A percentile compares a stretch with the other conserved stretches of the same genome.
Conservation (phyloP, 30 jellyfish, hydroid and myxozoan genomes). For the Hydractinia symbiolongicarpus region DNA sequence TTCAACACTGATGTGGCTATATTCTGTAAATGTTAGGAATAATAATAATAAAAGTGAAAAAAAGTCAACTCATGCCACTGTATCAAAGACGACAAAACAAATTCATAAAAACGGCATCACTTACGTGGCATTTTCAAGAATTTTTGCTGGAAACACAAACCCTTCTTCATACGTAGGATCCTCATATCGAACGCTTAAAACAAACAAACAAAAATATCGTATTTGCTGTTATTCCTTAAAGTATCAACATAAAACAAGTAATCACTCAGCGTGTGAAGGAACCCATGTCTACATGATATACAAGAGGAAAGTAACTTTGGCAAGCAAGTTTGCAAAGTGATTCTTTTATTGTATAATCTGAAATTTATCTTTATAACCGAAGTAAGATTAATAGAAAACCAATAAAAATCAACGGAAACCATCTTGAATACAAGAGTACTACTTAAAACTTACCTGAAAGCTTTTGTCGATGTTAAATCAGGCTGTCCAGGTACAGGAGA, state of each 20-base stretch:
- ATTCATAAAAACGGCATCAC: conserved; percentile 1
- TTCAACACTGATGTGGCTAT: no score
- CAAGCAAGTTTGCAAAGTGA: no score
- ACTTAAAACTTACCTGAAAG: conserved; percentile 11
- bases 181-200: conserved; percentile 59
- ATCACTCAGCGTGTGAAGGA: background rate
- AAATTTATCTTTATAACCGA: no score
- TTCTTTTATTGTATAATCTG: no score
- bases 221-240: background rate
- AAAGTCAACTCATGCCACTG: no score
- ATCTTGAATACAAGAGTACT: no score
- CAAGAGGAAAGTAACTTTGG: no score
- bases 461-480: conserved; percentile 14
- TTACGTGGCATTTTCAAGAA: conserved; percentile 72
- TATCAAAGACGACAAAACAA: background rate
- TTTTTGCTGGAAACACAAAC: conserved; percentile 57
- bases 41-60: no score
- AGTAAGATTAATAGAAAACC: no score
- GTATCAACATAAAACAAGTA: background rate
- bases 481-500: conserved; percentile 28
- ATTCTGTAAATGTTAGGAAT: no score
- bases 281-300: no score
- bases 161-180: conserved; percentile 80
- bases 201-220: background rate
- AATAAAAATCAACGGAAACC: no score